Percentiles rank a stretch among this genome's conserved stretches.
Conservation (phyloP, 2,797 vertebrate species). For the Peromyscus aztecus region DNA sequence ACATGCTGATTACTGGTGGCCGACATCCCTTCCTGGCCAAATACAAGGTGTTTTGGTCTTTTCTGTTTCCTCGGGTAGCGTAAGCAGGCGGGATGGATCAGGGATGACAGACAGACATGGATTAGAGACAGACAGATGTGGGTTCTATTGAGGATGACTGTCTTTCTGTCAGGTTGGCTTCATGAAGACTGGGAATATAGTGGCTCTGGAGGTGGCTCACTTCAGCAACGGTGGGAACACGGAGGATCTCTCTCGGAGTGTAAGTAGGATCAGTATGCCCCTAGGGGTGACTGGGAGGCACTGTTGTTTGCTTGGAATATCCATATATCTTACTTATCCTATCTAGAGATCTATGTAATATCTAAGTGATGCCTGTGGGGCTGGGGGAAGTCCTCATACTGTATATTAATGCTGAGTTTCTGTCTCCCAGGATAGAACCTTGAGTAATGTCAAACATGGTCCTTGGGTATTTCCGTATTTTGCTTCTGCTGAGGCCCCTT, state of each 20-base stretch:
- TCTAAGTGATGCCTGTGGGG: not conserved
- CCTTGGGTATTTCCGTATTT: not conserved
- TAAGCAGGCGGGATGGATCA: not conserved
- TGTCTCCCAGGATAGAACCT: not conserved
- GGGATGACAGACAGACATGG: not conserved
- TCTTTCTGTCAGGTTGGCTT: conserved; percentile 92
- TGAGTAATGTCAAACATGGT: not conserved
- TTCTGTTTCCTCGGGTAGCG: not conserved
- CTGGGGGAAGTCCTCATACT: not conserved
- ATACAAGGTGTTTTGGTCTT: conserved; percentile 92
- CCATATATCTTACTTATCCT: not conserved
- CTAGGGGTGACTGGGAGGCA: too few species aligned
- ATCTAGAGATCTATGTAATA: not conserved
- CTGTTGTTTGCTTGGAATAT: not conserved
- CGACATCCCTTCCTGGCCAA: conserved; percentile 95
- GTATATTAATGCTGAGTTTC: not conserved
- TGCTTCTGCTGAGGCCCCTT: not conserved
- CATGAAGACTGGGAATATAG: conserved; percentile 92
- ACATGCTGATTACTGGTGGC: conserved; percentile 96
- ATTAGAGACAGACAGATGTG: not conserved
- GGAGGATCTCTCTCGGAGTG: conserved; percentile 92
- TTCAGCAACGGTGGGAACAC: conserved; percentile 95
- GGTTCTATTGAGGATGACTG: not conserved
- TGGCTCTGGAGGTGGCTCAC: conserved; percentile 92
- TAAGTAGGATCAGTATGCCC: conserved; percentile 86